Conservation (phyloP, 2,113 vertebrate species). For the Entosphenus tridentatus region DNA sequence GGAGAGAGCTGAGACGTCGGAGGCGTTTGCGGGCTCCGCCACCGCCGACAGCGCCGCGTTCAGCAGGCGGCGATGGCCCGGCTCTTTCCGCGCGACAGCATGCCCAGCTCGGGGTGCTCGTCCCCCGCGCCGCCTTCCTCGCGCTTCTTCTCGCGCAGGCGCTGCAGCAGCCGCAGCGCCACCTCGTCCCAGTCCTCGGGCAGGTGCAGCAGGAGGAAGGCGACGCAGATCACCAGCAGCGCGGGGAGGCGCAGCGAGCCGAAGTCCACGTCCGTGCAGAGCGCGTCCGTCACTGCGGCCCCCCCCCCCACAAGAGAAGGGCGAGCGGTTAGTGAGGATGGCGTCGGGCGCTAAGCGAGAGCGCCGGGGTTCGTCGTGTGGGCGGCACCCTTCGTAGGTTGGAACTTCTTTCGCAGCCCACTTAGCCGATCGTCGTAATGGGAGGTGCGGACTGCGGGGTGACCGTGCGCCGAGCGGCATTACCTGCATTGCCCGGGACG, state of each 20-base stretch:
- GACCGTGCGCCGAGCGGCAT: background rate
- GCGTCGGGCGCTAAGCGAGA: too few relatives aligned
- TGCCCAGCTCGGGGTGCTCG: conserved; percentile 48
- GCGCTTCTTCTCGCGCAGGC: conserved; percentile 65
- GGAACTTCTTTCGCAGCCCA: too few relatives aligned
- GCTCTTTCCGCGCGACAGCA: conserved; percentile 52
- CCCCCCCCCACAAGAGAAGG: too few relatives aligned
- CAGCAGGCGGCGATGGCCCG: background rate
- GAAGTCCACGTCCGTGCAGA: conserved; percentile 94
- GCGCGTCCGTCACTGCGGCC: conserved; percentile 50
- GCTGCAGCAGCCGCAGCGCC: conserved; percentile 66
- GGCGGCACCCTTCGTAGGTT: too few relatives aligned
- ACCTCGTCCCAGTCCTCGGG: conserved; percentile 94
- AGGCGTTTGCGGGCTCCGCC: too few relatives aligned
- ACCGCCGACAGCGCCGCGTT: too few relatives aligned
- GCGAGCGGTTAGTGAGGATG: too few relatives aligned
- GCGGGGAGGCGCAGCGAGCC: conserved; percentile 72
- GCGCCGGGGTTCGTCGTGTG: too few relatives aligned
- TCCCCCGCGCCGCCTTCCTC: conserved; percentile 47
- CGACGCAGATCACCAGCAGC: conserved; percentile 76
- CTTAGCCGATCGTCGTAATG: too few relatives aligned
- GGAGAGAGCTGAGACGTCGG: too few relatives aligned
- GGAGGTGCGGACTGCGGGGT: too few relatives aligned
- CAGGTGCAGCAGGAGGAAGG: conserved; percentile 73
- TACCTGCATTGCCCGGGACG: conserved; percentile 92